These are phyloP conservation scores for Sebastolobus altivelis DNA, from an alignment of 2,797 vertebrate species.

Conservation along the genomic window DNA sequence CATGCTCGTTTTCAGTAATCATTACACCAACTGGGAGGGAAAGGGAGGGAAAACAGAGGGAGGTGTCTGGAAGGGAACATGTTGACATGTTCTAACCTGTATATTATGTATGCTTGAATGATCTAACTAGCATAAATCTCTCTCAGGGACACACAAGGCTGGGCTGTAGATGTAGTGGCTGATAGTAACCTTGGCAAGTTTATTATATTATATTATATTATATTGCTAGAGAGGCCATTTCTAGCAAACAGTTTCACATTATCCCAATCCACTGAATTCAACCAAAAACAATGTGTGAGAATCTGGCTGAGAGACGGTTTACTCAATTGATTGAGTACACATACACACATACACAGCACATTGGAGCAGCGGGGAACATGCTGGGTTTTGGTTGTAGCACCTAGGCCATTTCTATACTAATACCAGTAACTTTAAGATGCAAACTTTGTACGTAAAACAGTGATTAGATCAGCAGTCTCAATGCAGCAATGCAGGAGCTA, in stretches of 20 bases:
- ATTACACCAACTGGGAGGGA: conserved; percentile 47
- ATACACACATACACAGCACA: neutral
- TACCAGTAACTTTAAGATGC: neutral
- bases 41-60: conserved; percentile 11
- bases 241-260: neutral
- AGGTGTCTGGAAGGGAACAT: conserved; percentile 27
- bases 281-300: neutral
- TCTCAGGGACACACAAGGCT: conserved; percentile 15
- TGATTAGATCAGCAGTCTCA: neutral
- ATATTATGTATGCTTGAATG: conserved; percentile 45
- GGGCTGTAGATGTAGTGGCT: neutral
- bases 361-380: neutral
- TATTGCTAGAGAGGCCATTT: neutral
- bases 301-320: neutral
- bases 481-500: neutral
- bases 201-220: neutral
- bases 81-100: conserved; percentile 64
- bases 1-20: conserved; percentile 63
- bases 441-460: neutral
- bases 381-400: neutral
- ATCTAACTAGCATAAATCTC: conserved; percentile 21
- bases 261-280: neutral
- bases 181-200: neutral
- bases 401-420: neutral
- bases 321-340: neutral